Evolutionary conservation across 2,797 vertebrate species (phyloP).

Genomic region (Garrulus glandarius): DNA sequence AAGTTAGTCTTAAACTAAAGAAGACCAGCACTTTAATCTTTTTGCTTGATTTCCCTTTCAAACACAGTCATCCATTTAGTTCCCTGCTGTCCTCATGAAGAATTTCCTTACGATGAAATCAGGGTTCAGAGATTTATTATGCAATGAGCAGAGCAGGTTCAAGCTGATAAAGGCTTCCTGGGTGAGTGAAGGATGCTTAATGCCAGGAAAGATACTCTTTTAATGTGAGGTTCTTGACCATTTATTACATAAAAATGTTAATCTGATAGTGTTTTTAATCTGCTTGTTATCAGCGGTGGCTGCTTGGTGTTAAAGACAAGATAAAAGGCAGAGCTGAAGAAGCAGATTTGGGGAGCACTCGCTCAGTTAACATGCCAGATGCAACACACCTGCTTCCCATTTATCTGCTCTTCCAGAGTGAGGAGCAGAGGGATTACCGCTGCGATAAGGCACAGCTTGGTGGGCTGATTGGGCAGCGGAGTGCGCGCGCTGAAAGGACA

Average conservation of each 20-base stretch:
- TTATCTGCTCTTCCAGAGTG: constrained; percentile 26
- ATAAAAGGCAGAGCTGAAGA: constrained; percentile 52
- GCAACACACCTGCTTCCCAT: constrained; percentile 31
- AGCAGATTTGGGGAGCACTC: constrained; percentile 28
- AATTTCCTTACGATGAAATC: constrained; percentile 62
- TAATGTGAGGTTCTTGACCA: constrained; percentile 65
- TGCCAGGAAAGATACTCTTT: constrained; percentile 63
- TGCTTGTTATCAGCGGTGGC: constrained; percentile 54
- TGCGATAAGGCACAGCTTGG: neutral
- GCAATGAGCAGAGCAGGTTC: constrained; percentile 56
- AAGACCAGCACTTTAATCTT: constrained; percentile 51
- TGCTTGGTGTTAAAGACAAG: constrained; percentile 39
- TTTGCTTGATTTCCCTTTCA: constrained; percentile 53
- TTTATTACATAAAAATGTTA: constrained; percentile 70
- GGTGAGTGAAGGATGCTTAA: constrained; percentile 67
- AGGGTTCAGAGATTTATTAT: constrained; percentile 47
- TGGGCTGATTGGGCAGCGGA: neutral
- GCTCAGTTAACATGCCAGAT: neutral
- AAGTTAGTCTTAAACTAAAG: constrained; percentile 43
- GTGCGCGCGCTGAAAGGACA: neutral
- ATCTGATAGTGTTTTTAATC: constrained; percentile 68
- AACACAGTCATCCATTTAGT: constrained; percentile 57
- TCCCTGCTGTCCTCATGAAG: constrained; percentile 61
- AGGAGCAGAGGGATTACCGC: neutral
- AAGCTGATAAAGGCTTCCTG: constrained; percentile 70